Percentiles rank a stretch among this genome's conserved stretches.
These are phyloP conservation scores for Rutpela maculata DNA, from an alignment of 2,888 invertebrate species.

Conservation along the genomic window DNA sequence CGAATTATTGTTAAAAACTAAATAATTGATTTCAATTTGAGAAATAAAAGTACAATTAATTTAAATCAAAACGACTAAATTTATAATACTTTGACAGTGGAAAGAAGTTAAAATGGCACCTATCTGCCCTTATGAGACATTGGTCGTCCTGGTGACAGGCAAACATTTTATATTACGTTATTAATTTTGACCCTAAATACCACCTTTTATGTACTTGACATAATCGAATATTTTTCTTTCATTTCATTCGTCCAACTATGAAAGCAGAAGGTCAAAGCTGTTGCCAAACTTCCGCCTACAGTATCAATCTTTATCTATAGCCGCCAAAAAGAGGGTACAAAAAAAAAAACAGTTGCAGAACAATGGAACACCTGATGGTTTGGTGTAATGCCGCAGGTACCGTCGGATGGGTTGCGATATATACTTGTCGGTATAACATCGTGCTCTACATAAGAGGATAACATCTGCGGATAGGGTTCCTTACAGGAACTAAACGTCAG, in stretches of 20 bases:
- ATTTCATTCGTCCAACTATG: conserved; percentile 17
- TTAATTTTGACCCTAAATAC: background rate
- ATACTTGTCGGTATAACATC: conserved; percentile 21
- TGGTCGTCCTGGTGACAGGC: background rate
- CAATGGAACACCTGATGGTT: conserved; percentile 47
- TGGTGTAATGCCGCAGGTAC: conserved; percentile 39
- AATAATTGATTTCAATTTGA: no score
- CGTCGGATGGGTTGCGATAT: conserved; percentile 33
- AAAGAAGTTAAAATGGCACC: background rate
- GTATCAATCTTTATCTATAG: conserved; percentile 2
- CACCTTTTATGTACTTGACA: background rate
- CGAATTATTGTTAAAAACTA: no score
- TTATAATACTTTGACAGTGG: no score
- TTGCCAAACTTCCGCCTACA: conserved; percentile 24
- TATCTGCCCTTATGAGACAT: background rate
- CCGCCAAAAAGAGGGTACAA: conserved; percentile 20
- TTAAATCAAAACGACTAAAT: no score
- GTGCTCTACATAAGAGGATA: conserved; percentile 28
- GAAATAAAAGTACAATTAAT: no score
- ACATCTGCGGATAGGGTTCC: conserved; percentile 40
- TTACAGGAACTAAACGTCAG: conserved; percentile 36
- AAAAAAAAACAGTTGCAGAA: conserved; percentile 46
- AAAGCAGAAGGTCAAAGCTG: conserved; percentile 10
- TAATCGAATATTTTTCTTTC: background rate
- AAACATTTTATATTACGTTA: background rate